phyloP scores from a whole-genome alignment of 2,113 vertebrate genomes.

The Atherinomorus stipes region DNA sequence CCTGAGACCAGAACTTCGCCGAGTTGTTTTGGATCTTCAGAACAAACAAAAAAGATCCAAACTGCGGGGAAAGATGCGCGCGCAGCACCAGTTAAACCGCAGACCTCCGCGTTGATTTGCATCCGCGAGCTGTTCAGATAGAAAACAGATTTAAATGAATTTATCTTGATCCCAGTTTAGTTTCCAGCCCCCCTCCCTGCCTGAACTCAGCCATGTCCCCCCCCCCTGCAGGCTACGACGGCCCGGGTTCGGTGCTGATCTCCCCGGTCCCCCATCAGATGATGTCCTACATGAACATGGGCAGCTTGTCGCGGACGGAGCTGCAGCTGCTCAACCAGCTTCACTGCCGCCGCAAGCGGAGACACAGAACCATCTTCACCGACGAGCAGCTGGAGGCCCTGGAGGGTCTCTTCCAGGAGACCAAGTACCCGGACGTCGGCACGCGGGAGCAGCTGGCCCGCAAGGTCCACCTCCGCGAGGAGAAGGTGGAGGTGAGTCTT shows the following conservation, averaged over 20 bases:
- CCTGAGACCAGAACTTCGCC: too few relatives aligned
- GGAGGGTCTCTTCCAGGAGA: conserved; percentile 97
- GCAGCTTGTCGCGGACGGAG: conserved; percentile 94
- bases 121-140: too few relatives aligned
- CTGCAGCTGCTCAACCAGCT: conserved; percentile 96
- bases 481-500: conserved; percentile 96
- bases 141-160: too few relatives aligned
- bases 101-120: too few relatives aligned
- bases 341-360: conserved; percentile 94
- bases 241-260: conserved; percentile 91
- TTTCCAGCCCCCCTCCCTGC: too few relatives aligned
- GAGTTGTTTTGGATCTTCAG: too few relatives aligned
- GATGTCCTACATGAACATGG: conserved; percentile 97
- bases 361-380: conserved; percentile 97
- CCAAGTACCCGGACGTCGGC: conserved; percentile 98
- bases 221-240: conserved; percentile 88
- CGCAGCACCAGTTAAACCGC: too few relatives aligned
- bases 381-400: conserved; percentile 98
- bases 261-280: conserved; percentile 95
- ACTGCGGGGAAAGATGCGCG: too few relatives aligned
- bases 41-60: too few relatives aligned
- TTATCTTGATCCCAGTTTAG: too few relatives aligned
- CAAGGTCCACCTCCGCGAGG: conserved; percentile 96
- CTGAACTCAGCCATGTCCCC: not conserved
- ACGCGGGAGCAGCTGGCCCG: conserved; percentile 96